Base-by-base conservation (phyloP, 2,888 invertebrate species). In the Athalia circularis region DNA sequence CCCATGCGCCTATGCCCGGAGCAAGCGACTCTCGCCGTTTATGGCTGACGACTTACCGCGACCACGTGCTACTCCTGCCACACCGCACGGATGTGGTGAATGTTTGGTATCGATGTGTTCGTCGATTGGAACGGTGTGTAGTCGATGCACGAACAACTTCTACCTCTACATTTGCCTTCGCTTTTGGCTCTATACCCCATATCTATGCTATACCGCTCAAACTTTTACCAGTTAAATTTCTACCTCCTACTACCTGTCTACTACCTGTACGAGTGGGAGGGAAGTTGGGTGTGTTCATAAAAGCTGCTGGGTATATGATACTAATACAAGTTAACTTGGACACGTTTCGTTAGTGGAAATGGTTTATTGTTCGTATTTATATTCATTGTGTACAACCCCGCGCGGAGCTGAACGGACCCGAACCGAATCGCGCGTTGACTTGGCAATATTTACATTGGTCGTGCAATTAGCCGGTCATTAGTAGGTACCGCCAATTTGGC, bases 31-130 rank as follows among this genome's bases (percentile, higher is more conserved):
- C 80, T 78, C 78, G 74, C 83, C 83, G 82, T 82, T 83, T 80
- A 75, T 80, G 79, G 78, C 79, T 82, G 83, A 83, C 82, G 82
- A 83, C 79, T 83, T 80, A 80, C 82, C 81, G 79, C 84, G 87
- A 86, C 86, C 85, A 83, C 78, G 79, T 77, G 80, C 81, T 82
- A 72, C 57, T 59, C 48, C 47, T 29, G 29, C 29, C 29, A 29
- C 29, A 29, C 29, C 2, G 29, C 29, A 29, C 29, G 29, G 29
- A 29, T 29, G 29, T 29, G 29, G 29, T 29, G 29, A 29, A 50
- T 15, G 13, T 8, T 45, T 5, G 64, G 4, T 54, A n/a, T 54
- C n/a, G 8, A 8, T 54, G 29, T 13, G 29, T 68, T 5, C 43
- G 29, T 59, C 11, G n/a, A 13, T 43, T 3, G 57, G 47, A 59